Base-by-base conservation (phyloP, 2,113 vertebrate species). In the Brachyistius frenatus region DNA sequence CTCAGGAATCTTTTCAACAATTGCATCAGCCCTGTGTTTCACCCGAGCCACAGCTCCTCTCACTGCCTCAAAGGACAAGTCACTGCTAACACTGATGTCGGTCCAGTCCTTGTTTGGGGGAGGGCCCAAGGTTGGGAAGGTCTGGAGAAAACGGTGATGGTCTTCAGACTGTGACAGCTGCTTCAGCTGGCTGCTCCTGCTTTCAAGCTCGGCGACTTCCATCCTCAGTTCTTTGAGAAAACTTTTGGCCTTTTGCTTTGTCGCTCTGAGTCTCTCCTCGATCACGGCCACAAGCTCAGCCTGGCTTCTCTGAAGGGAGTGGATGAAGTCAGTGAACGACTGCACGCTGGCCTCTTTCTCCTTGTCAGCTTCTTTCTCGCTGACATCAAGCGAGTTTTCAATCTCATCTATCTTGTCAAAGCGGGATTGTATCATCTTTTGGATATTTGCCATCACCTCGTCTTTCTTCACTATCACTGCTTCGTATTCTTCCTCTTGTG, bases 401-500 rank as follows among this genome's bases (percentile, higher is more conserved):
- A 69, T 33, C 30, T 76, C 78, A 13, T 13, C 58, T 3, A 81
- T 81, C 63, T 76, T 84, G 60, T 79, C 0, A 1, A n/a, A 58
- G 13, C 50, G 54, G 8, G 58, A 54, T 0, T 67, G 33, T 3
- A 65, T 72, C 69, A 52, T 67, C 30, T 47, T 39, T 30, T 72
- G 66, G 15, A 81, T 71, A 49, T 54, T 62, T 65, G 15, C 41
- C 16, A 53, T 47, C 0, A 30, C 15, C 2, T 37, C 23, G 0
- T 66, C 52, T 41, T 68, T 72, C 72, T 62, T 70, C 9, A 50
- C 49, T 10, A 88, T 23, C 47, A 10, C 35, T 6, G 52, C 46
- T 46, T 83, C 69, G 32, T 86, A 85, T 72, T 79, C 78, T 64
- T 85, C 78, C 53, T 85, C 80, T 1, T 80, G 41, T 0, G 73